Evolutionary conservation across 2,113 vertebrate genomes (phyloP).

Genomic region (Sakesphorus luctuosus): DNA sequence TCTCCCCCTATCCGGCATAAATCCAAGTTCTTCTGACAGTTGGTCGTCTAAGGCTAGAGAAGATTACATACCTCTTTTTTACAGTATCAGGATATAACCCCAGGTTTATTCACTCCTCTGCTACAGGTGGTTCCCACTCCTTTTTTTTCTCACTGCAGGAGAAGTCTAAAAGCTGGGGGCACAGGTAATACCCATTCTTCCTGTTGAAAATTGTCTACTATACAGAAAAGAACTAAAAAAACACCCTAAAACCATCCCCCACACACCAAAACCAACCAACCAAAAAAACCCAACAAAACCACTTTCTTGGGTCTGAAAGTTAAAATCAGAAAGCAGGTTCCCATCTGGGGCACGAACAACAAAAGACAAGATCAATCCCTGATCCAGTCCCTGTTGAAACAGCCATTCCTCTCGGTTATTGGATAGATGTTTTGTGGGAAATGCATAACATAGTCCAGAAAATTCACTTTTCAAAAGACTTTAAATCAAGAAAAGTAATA

Average conservation of each 20-base stretch:
- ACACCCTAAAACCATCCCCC: neutral
- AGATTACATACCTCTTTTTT: neutral
- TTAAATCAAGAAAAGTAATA: neutral
- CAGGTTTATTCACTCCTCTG: neutral
- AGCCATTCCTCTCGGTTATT: neutral
- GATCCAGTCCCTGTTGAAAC: neutral
- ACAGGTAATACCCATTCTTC: neutral
- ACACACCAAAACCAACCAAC: too few relatives aligned
- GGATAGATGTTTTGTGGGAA: neutral
- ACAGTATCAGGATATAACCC: neutral
- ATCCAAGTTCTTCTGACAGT: neutral
- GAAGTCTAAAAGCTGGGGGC: neutral
- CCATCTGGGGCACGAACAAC: neutral
- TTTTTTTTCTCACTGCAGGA: neutral
- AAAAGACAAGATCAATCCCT: neutral
- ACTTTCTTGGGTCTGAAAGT: neutral
- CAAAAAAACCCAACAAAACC: neutral
- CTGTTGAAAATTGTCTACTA: neutral
- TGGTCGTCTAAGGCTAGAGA: neutral
- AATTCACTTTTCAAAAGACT: neutral
- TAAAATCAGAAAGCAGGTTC: neutral
- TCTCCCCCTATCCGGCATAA: neutral
- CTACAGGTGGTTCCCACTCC: neutral
- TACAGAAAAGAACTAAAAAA: neutral
- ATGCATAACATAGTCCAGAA: neutral